Evolutionary conservation across 1,140 invertebrate genomes (phyloP).

Genomic region (Littorina saxatilis): DNA sequence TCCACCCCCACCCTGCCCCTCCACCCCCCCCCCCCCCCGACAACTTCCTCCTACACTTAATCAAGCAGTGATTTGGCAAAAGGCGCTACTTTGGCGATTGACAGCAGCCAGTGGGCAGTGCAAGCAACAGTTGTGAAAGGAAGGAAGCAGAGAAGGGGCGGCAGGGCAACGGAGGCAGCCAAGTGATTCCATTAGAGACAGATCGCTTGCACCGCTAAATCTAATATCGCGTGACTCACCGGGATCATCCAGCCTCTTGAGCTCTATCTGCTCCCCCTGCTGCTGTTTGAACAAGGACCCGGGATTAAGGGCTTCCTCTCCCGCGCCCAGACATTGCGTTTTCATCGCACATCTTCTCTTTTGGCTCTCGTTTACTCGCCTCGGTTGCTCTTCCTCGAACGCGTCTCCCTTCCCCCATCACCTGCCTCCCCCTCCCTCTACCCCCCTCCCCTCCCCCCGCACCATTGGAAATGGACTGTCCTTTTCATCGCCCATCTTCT

Average conservation of each 20-base stretch:
- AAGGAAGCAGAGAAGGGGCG: not conserved
- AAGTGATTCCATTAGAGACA: slow-evolving; percentile 27
- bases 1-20: not conserved
- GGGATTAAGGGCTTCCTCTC: slow-evolving; percentile 11
- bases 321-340: not conserved
- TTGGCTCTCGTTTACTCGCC: not conserved
- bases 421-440: no score
- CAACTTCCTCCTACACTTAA: no score
- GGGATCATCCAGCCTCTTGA: not conserved
- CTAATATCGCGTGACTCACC: slow-evolving; percentile 32
- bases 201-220: slow-evolving; percentile 23
- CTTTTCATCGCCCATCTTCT: no score
- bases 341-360: slow-evolving; percentile 13
- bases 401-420: no score
- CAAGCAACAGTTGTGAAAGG: slow-evolving; percentile 6
- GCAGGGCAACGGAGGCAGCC: not conserved
- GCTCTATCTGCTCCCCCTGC: not conserved
- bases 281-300: slow-evolving; percentile 25
- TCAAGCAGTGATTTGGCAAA: slow-evolving; percentile 28
- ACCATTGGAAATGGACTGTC: no score
- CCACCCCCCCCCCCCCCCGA: not conserved
- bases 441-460: no score
- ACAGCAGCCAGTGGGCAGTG: no score
- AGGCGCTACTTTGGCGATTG: slow-evolving; percentile 6
- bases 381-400: no score